Base-by-base conservation (phyloP, 2,888 invertebrate genomes). In the Callosobruchus maculatus region DNA sequence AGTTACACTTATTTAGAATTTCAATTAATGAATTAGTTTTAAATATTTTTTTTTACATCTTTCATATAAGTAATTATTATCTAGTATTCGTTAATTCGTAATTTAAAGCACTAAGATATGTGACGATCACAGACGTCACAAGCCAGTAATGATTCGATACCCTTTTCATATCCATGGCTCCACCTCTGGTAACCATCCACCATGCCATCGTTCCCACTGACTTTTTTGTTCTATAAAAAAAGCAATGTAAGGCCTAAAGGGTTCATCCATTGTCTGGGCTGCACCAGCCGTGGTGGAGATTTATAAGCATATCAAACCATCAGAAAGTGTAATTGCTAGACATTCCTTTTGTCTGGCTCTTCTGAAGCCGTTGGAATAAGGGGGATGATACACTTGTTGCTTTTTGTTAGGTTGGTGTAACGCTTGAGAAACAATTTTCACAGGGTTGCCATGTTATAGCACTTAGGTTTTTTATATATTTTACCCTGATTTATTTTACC, bases 361-460 rank as follows among this genome's bases (percentile, higher is more conserved):
- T 49, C 49, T 49, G 13, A 49, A 49, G 49, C 49, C 49, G 49
- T 18, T 49, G 9, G 49, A 49, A 49, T 49, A 49, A 49, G 49
- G 49, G 49, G 49, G 49, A 49, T 49, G 49, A 49, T 49, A 49
- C 49, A 49, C 49, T 49, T 49, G 49, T 49, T 49, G 49, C 49
- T 49, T 49, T 49, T 3, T 49, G 49, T 49, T 49, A 1, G 49
- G 49, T 49, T 49, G 49, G 4, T 49, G 75, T 75, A 73, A 75
- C 73, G 75, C 75, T 75, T 73, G 73, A 73, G 72, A 75, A 75
- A 75, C 73, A 68, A 68, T 70, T 73, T 22, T n/a, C 21, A 70
- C 73, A 72, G 75, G 75, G 75, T 75, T 75, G 73, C 75, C 75
- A 70, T 13, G 22, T 70, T 49, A 49, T 13, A 5, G 49, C 18